Evolutionary conservation across 2,113 vertebrate genomes (phyloP), one percentile per base, ranked within the genome.

Genomic region (Atrichornis clamosus): DNA sequence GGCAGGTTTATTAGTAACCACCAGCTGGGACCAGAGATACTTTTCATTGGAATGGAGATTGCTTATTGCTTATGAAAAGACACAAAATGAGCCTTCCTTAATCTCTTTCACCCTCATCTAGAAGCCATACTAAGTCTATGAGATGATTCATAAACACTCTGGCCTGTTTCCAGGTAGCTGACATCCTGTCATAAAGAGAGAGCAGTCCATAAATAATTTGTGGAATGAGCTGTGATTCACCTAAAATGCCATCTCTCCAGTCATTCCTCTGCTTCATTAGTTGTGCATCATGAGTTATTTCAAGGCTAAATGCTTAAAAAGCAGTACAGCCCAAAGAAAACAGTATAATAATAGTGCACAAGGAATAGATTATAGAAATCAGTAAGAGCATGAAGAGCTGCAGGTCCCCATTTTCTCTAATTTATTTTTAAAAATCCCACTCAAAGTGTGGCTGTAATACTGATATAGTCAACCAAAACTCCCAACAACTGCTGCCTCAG

Each of bases 211-310:
- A 96, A 95, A 91, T 95, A 90, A 95, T 91, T 81, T 5, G 62
- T 41, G 58, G 72, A 79, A 90, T 60, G 63, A 89, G 69, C 52
- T 59, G 32, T n/a, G 74, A 82, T 89, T 94, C 93, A 93, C 84
- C 77, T 89, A 89, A 89, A 92, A 85, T 73, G 44, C 52, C 50
- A 65, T 79, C 69, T 81, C 73, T 56, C 20, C 44, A 60, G 49
- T 52, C 53, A 87, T 84, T 91, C 21, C 24, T 82, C 78, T 42
- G n/a, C 46, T 87, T 84, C 78, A 64, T 94, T 94, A 78, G 37
- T 41, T 64, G 62, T 89, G 70, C 78, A 83, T 91, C 53, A 83
- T 76, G 50, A 79, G 46, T 90, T 95, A 87, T 87, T 95, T 91
- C 42, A 77, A 89, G 84, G 74, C 58, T 73, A 92, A 76, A 89